phyloP scores from a whole-genome alignment of 2,113 vertebrate genomes.

The Neotragus moschatus region DNA sequence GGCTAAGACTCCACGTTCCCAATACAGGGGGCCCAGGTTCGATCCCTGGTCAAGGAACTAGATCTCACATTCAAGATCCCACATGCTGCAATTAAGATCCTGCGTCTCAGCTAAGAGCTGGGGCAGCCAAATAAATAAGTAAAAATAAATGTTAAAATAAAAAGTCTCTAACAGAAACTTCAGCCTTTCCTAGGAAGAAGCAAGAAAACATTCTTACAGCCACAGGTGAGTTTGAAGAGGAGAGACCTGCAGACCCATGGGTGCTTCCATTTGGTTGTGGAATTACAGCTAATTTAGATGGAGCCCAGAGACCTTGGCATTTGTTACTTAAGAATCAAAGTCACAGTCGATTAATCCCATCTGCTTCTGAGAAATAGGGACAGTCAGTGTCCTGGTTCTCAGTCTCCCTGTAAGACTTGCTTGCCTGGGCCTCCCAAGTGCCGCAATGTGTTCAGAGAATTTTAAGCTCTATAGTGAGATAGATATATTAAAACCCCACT shows the following conservation, averaged over 20 bases:
- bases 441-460: neutral
- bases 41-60: neutral
- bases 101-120: neutral
- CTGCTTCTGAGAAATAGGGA: slow-evolving; percentile 32
- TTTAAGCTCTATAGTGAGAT: neutral
- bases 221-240: neutral
- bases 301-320: neutral
- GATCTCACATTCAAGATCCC: neutral
- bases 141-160: neutral
- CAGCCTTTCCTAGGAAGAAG: neutral
- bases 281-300: neutral
- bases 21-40: neutral
- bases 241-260: neutral
- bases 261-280: neutral
- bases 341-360: slow-evolving; percentile 12
- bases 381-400: neutral
- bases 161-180: neutral
- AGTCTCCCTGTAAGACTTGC: neutral
- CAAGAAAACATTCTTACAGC: neutral
- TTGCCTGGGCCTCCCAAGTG: neutral
- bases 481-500: neutral
- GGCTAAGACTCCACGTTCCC: neutral
- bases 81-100: neutral
- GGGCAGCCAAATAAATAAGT: neutral
- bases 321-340: slow-evolving; percentile 39